Conservation (phyloP, 2,888 invertebrate species). For the Troilus luridus region DNA sequence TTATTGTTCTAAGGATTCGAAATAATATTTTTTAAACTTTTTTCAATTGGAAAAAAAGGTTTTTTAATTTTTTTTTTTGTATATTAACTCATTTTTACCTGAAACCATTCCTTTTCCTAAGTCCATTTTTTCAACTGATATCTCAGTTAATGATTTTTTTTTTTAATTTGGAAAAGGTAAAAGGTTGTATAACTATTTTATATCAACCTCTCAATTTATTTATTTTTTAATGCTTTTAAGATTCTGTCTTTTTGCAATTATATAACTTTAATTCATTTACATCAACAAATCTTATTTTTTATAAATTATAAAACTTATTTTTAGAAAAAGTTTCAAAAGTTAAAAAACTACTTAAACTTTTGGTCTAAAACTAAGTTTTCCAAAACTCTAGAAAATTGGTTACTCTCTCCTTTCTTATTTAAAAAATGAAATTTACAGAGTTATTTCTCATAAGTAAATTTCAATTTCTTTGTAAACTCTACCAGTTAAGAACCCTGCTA, state of each 20-base stretch:
- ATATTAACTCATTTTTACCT: background rate
- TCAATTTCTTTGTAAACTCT: no score
- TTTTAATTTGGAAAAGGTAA: background rate
- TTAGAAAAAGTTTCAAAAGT: background rate
- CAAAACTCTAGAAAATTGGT: no score
- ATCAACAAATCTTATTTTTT: background rate
- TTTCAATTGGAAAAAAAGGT: background rate
- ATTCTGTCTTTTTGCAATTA: background rate
- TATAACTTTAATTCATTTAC: background rate
- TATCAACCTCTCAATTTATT: background rate
- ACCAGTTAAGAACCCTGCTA: no score
- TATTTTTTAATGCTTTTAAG: background rate
- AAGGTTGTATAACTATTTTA: background rate
- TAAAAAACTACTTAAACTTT: background rate
- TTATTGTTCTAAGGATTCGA: conserved; percentile 20
- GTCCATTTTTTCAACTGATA: background rate
- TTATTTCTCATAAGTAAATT: no score
- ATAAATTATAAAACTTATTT: background rate
- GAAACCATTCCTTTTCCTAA: background rate
- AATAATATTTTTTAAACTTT: conserved; percentile 30
- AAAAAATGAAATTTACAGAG: no score
- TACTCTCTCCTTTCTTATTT: no score
- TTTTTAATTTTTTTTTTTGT: background rate
- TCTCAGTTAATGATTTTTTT: background rate
- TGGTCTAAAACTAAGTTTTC: no score